Evolutionary conservation across 2,888 invertebrate genomes (phyloP).

Genomic region (Hydropsyche betteni): DNA sequence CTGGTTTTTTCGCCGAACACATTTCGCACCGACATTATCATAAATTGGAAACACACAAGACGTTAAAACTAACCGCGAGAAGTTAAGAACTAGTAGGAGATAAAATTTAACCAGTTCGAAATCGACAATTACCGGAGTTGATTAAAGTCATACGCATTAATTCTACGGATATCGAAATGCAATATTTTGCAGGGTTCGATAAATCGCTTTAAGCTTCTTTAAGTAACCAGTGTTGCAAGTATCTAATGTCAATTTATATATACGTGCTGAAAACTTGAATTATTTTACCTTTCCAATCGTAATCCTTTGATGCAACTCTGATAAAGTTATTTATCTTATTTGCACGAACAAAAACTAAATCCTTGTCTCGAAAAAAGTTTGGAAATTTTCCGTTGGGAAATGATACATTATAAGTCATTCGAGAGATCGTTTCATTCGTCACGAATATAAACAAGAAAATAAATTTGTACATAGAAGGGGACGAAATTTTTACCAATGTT

Average conservation of each 20-base stretch:
- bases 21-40: not conserved
- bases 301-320: not conserved
- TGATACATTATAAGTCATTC: not conserved
- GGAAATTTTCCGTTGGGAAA: too few relatives aligned
- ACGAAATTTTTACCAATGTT: slow-evolving; percentile 6
- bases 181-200: not conserved
- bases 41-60: not conserved
- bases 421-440: slow-evolving; percentile 10
- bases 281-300: slow-evolving; percentile 21
- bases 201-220: slow-evolving; percentile 8
- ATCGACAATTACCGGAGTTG: too few relatives aligned
- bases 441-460: slow-evolving; percentile 20
- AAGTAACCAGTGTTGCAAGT: slow-evolving; percentile 21
- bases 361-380: too few relatives aligned
- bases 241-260: slow-evolving; percentile 11
- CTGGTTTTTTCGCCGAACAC: slow-evolving; percentile 13
- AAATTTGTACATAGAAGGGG: slow-evolving; percentile 26
- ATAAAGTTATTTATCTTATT: not conserved
- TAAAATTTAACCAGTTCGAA: too few relatives aligned
- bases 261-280: slow-evolving; percentile 3
- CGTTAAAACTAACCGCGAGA: too few relatives aligned
- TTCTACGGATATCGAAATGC: too few relatives aligned
- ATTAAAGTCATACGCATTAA: too few relatives aligned
- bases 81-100: too few relatives aligned
- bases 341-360: too few relatives aligned